Base-by-base conservation (phyloP, 2,113 vertebrate genomes). In the Serilophus lunatus region DNA sequence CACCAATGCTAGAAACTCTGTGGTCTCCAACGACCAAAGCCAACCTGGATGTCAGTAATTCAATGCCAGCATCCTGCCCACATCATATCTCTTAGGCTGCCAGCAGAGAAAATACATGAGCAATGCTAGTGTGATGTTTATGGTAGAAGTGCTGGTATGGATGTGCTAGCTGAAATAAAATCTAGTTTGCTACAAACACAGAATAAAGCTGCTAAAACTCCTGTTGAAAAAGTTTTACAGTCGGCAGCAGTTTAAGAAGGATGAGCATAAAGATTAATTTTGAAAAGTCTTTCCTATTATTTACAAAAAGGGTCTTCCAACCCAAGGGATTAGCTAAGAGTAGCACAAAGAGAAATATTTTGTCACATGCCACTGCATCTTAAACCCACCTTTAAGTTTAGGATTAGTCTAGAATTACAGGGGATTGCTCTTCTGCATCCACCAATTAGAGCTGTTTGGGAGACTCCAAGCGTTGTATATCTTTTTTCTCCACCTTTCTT, bases 401-500 rank as follows among this genome's bases (percentile, higher is more conserved):
- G 36, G 53, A 65, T 50, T 31, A 53, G 14, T 28, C 75, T 6
- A 64, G 51, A 69, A n/a, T 11, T 38, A 23, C 18, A 81, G 50
- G 29, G n/a, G 69, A 72, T 9, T 13, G 79, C 10, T 80, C 26
- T 45, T 24, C 71, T 54, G 63, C 19, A 13, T 25, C 70, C 14
- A 2, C 10, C 45, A 60, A 8, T 2, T 15, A n/a, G 44, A 63
- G 53, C n/a, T 51, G 12, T 6, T 12, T 0, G 24, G n/a, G 26
- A 50, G 7, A 2, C 26, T 51, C 60, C 44, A 51, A 29, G 29
- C 3, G 1, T 17, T 49, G 11, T 3, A 0, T 2, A 14, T 53
- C 72, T 45, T 87, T 82, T 70, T 51, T 50, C 53, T 40, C 47
- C 33, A 22, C 26, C 6, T 88, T 18, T 42, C 38, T 38, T n/a